phyloP scores from a whole-genome alignment of 2,888 invertebrate genomes.

The Spatulosminthurus flaviceps region DNA sequence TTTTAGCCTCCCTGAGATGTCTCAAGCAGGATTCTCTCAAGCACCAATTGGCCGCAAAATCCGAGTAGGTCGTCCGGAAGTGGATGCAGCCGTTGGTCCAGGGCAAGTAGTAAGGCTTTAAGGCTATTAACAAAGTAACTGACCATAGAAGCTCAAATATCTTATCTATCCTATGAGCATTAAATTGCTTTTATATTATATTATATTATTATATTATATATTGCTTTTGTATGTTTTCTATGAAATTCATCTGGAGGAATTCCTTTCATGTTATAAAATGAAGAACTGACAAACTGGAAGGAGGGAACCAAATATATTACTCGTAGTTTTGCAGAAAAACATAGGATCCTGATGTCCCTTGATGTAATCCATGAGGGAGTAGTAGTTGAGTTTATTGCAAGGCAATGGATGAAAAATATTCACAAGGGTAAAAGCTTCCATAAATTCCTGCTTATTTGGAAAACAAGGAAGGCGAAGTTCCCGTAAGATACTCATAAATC shows the following conservation, averaged over 20 bases:
- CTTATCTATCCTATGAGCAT: no score
- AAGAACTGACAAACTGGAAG: no score
- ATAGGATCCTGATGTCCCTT: constrained; percentile 60
- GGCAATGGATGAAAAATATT: constrained; percentile 57
- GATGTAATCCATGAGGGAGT: constrained; percentile 60
- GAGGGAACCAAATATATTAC: constrained; percentile 18
- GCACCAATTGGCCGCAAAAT: constrained; percentile 58
- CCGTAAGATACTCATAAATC: constrained; percentile 53
- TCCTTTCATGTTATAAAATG: no score
- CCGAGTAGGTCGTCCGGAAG: constrained; percentile 61
- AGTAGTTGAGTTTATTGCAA: constrained; percentile 59
- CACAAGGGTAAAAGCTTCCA: constrained; percentile 56
- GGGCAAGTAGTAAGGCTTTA: constrained; percentile 59
- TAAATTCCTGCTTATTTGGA: constrained; percentile 55
- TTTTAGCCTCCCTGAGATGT: constrained; percentile 49
- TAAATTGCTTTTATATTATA: no score
- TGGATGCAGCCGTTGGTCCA: constrained; percentile 59
- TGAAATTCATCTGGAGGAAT: no score
- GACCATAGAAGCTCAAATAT: neutral
- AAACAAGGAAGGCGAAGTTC: constrained; percentile 52
- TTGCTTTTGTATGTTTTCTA: no score
- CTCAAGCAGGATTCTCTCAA: constrained; percentile 48
- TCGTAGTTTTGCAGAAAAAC: constrained; percentile 58
- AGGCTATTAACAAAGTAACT: constrained; percentile 36
- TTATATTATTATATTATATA: no score